Conservation (phyloP, 2,797 vertebrate species). For the Falco berigora region DNA sequence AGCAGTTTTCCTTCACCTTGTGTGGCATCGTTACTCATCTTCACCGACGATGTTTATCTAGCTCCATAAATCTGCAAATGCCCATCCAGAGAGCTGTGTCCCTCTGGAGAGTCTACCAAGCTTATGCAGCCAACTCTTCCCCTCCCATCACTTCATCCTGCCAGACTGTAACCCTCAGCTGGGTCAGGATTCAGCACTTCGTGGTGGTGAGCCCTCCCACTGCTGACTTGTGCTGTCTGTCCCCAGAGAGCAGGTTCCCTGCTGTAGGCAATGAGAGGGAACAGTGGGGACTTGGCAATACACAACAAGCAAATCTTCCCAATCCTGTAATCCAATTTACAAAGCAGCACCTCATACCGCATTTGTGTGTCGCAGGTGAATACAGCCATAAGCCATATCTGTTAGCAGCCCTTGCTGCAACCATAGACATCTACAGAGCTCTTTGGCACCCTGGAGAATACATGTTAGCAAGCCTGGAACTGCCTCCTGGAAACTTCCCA, state of each 20-base stretch:
- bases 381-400: constrained; percentile 61
- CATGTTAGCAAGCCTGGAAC: constrained; percentile 12
- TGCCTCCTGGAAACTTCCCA: constrained; percentile 64
- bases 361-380: constrained; percentile 5
- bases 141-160: neutral
- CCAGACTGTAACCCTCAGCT: neutral
- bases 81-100: neutral
- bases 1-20: constrained; percentile 26
- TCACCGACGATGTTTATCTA: neutral
- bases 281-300: constrained; percentile 34
- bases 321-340: constrained; percentile 28
- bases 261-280: constrained; percentile 14
- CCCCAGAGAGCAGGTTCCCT: neutral
- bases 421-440: constrained; percentile 11
- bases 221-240: neutral
- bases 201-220: neutral
- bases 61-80: neutral
- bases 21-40: constrained; percentile 43
- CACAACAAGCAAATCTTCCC: neutral
- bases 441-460: constrained; percentile 46
- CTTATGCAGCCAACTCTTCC: neutral
- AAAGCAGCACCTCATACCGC: neutral
- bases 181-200: neutral
- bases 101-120: neutral
- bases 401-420: constrained; percentile 47